Evolutionary conservation across 2,797 vertebrate genomes (phyloP).

Genomic region (Podarcis siculus): DNA sequence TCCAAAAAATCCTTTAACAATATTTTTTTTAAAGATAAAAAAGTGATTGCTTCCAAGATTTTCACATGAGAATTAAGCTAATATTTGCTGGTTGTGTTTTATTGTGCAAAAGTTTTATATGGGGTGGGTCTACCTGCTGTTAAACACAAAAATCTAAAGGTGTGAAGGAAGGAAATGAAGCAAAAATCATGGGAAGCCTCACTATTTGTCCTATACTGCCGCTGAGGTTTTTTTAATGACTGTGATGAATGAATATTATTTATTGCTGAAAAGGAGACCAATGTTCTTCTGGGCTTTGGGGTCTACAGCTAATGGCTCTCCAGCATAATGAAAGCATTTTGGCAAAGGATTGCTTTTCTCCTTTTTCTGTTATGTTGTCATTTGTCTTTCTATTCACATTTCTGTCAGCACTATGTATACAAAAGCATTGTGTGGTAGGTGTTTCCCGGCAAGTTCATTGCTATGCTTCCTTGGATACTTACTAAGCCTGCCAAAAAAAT

Average conservation of each 20-base stretch:
- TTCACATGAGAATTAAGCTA: slow-evolving; percentile 5
- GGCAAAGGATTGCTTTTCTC: neutral
- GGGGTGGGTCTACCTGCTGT: neutral
- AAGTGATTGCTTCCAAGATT: slow-evolving; percentile 7
- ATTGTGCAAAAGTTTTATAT: neutral
- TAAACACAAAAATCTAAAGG: slow-evolving; percentile 17
- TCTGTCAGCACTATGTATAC: slow-evolving; percentile 18
- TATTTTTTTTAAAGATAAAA: neutral
- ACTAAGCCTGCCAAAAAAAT: slow-evolving; percentile 1
- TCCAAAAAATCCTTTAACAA: neutral
- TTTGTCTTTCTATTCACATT: slow-evolving; percentile 33
- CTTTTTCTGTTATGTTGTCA: slow-evolving; percentile 4
- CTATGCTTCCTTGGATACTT: slow-evolving; percentile 17
- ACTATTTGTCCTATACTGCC: neutral
- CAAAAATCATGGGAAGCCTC: neutral
- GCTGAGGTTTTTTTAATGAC: neutral
- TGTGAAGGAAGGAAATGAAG: slow-evolving; percentile 26
- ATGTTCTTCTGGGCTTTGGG: slow-evolving; percentile 2
- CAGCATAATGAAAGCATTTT: neutral
- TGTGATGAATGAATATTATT: neutral
- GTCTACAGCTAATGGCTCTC: neutral
- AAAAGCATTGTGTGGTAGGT: neutral
- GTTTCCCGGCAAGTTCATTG: neutral
- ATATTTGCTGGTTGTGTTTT: slow-evolving; percentile 1
- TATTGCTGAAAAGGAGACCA: neutral